Conservation (phyloP, 1,140 invertebrate genomes). For the Melanaphis sacchari region DNA sequence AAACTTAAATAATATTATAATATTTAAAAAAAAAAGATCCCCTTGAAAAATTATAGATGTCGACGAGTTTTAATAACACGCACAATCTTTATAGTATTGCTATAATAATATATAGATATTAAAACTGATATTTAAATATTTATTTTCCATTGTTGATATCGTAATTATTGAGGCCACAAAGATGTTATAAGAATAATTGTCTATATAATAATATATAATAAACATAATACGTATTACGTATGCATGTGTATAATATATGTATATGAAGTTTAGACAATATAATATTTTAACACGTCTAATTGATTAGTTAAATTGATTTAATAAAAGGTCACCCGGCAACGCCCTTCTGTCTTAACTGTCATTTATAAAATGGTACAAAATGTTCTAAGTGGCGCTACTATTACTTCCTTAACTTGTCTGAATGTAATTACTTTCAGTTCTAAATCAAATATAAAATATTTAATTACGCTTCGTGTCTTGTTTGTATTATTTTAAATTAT, state of each 20-base stretch:
- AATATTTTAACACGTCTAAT: background rate
- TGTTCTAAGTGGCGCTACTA: background rate
- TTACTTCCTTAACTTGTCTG: background rate
- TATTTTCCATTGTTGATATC: conserved; percentile 1
- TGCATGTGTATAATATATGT: background rate
- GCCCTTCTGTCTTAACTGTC: conserved; percentile 18
- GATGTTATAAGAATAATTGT: background rate
- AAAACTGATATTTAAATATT: background rate
- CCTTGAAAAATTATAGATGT: conserved; percentile 25
- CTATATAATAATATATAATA: background rate
- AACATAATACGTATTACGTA: background rate
- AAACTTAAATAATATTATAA: background rate
- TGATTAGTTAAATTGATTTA: conserved; percentile 1
- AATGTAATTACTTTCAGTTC: background rate
- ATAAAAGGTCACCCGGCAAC: conserved; percentile 24
- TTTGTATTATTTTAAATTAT: background rate
- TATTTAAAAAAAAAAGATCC: background rate
- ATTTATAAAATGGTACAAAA: background rate
- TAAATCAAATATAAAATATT: background rate
- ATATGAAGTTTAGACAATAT: background rate
- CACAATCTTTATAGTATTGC: background rate
- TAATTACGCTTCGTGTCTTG: background rate
- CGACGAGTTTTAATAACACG: conserved; percentile 12
- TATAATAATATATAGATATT: background rate
- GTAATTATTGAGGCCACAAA: background rate